phyloP scores from a whole-genome alignment of 2,888 invertebrate genomes.

The Apodemia zela region DNA sequence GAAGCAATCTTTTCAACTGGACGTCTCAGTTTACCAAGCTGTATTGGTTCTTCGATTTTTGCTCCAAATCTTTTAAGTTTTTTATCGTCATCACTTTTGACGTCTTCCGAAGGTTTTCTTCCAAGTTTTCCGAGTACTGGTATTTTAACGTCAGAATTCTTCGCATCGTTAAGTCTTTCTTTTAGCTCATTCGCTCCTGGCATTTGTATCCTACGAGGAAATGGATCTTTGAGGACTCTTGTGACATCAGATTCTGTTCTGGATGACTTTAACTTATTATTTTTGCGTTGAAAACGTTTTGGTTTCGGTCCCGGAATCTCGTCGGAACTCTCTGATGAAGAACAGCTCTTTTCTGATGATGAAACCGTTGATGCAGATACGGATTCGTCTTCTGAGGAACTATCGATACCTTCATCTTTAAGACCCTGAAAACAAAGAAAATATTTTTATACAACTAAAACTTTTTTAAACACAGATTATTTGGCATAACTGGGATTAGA shows the following conservation, averaged over 20 bases:
- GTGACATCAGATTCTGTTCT: conserved; percentile 70
- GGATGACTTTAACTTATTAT: conserved; percentile 65
- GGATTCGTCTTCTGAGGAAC: conserved; percentile 74
- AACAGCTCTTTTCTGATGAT: conserved; percentile 72
- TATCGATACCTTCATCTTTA: conserved; percentile 77
- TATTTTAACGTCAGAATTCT: conserved; percentile 54
- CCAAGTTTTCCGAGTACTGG: conserved; percentile 63
- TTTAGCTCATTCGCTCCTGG: conserved; percentile 51
- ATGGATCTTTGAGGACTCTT: conserved; percentile 48
- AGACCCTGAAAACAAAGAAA: conserved; percentile 56
- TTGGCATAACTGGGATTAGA: too few species aligned
- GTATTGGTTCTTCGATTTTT: conserved; percentile 63
- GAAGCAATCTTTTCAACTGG: conserved; percentile 49
- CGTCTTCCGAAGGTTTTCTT: conserved; percentile 56
- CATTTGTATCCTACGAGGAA: conserved; percentile 46
- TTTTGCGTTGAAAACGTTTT: conserved; percentile 61
- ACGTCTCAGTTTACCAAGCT: conserved; percentile 60
- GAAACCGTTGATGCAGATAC: conserved; percentile 65
- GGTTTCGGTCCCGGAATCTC: conserved; percentile 61
- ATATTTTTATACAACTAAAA: neutral
- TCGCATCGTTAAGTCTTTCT: conserved; percentile 53
- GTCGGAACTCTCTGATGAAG: conserved; percentile 70
- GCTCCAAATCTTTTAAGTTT: conserved; percentile 51
- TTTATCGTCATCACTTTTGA: conserved; percentile 55
- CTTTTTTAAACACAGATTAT: too few species aligned